These are phyloP conservation scores for Trissoscelio sp. DNA, from an alignment of 2,888 invertebrate species.

Conservation along the genomic window DNA sequence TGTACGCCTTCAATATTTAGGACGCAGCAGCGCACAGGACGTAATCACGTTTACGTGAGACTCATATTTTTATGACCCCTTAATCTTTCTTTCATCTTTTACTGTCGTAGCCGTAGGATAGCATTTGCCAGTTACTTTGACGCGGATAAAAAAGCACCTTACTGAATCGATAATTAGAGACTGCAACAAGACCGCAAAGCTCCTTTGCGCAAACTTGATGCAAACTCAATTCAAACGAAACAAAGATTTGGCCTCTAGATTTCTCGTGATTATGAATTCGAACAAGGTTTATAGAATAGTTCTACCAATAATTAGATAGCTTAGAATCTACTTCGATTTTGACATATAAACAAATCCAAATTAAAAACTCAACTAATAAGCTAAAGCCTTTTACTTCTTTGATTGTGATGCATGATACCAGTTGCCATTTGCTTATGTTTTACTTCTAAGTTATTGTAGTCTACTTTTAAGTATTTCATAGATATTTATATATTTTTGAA, in stretches of 20 bases:
- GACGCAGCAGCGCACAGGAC: conserved; percentile 25
- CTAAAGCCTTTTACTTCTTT: neutral
- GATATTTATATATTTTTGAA: neutral
- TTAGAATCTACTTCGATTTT: neutral
- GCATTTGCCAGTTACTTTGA: conserved; percentile 5
- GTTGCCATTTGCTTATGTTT: neutral
- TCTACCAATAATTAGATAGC: no score
- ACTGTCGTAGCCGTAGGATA: conserved; percentile 22
- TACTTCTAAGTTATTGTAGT: neutral
- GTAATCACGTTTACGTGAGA: conserved; percentile 33
- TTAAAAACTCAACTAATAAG: neutral
- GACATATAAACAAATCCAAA: neutral
- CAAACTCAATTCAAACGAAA: conserved; percentile 9
- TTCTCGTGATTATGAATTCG: conserved; percentile 18
- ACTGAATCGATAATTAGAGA: conserved; percentile 14
- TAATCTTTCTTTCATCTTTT: conserved; percentile 5
- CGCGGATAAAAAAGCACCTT: neutral
- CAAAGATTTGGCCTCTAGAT: conserved; percentile 9
- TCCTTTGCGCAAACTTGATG: conserved; percentile 44
- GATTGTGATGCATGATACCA: neutral
- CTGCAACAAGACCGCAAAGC: conserved; percentile 24
- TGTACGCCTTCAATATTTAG: conserved; percentile 11
- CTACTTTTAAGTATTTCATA: neutral
- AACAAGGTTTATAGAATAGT: no score
- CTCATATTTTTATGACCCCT: conserved; percentile 6